Conservation (phyloP, 2,113 vertebrate genomes). For the Tapirus terrestris region DNA sequence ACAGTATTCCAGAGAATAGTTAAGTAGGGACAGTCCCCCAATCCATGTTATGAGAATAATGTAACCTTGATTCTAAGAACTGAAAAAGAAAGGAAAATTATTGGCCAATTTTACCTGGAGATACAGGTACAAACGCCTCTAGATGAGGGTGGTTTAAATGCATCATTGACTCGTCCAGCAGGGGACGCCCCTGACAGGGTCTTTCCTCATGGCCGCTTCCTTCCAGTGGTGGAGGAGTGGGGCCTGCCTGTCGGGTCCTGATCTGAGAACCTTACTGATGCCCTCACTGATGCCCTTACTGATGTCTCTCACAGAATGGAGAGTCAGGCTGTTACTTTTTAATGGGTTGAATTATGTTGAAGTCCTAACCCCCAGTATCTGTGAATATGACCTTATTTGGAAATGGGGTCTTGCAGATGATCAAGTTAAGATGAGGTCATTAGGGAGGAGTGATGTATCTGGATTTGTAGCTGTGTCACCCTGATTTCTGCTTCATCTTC, state of each 20-base stretch:
- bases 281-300: too few relatives aligned
- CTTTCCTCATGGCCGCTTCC: neutral
- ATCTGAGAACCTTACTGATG: neutral
- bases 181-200: neutral
- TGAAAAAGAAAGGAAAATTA: neutral
- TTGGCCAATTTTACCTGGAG: neutral
- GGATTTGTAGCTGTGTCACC: neutral
- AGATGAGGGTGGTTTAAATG: neutral
- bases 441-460: neutral
- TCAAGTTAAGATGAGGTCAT: neutral
- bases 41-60: constrained; percentile 10
- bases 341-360: neutral
- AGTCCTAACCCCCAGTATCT: neutral
- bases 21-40: neutral
- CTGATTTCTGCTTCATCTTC: neutral
- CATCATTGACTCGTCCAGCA: constrained; percentile 7
- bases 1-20: neutral
- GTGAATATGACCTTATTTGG: neutral
- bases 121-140: neutral
- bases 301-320: neutral
- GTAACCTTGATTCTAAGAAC: neutral
- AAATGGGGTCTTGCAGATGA: neutral
- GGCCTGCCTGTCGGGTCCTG: neutral
- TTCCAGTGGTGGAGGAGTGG: neutral
- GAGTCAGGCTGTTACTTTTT: neutral